These are phyloP conservation scores for Crotalus helleri DNA, from an alignment of 2,113 vertebrate genomes.

Conservation along the genomic window DNA sequence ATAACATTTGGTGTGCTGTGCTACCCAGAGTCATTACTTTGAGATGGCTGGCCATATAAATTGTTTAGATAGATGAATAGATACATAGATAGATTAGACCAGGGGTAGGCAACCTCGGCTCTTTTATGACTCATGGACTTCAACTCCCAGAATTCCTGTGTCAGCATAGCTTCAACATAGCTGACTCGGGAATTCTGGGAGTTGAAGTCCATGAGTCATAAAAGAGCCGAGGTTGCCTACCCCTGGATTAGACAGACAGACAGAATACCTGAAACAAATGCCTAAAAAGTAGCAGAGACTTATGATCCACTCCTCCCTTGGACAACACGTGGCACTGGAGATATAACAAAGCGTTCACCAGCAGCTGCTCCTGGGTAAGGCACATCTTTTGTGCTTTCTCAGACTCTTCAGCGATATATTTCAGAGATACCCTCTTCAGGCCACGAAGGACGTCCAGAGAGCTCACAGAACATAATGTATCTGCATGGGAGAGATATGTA, in stretches of 20 bases:
- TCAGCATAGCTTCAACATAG: too few species aligned
- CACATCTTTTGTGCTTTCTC: slow-evolving; percentile 49
- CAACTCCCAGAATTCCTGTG: too few species aligned
- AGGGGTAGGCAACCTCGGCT: too few species aligned
- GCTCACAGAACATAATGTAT: slow-evolving; percentile 82
- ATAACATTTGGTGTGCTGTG: too few species aligned
- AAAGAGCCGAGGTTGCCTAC: too few species aligned
- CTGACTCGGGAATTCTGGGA: too few species aligned
- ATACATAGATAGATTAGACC: too few species aligned
- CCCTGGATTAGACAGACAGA: not conserved
- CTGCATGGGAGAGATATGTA: slow-evolving; percentile 81
- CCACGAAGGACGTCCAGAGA: slow-evolving; percentile 77
- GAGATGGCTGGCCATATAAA: too few species aligned
- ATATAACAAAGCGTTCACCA: slow-evolving; percentile 83
- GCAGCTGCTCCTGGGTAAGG: slow-evolving; percentile 74
- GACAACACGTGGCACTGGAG: slow-evolving; percentile 81
- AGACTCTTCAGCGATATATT: slow-evolving; percentile 53
- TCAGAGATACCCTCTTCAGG: slow-evolving; percentile 75
- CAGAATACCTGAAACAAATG: slow-evolving; percentile 87
- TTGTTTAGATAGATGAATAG: too few species aligned
- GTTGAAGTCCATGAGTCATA: too few species aligned
- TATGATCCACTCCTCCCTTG: slow-evolving; percentile 77
- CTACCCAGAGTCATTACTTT: too few species aligned
- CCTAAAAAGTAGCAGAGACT: slow-evolving; percentile 81
- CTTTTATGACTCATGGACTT: too few species aligned